Conservation (phyloP, 1,140 invertebrate genomes). For the Halyomorpha halys region DNA sequence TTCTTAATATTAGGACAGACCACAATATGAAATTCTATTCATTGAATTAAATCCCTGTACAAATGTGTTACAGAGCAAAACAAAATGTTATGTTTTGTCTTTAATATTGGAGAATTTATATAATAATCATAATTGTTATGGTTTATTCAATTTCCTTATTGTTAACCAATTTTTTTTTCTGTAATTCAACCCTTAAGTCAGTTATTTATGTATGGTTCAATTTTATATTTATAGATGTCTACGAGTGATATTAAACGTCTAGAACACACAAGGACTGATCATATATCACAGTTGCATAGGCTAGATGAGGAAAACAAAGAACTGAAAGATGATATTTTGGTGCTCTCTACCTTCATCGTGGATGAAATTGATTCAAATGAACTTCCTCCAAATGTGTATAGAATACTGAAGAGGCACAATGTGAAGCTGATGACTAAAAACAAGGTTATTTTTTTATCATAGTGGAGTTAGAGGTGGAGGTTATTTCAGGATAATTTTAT, state of each 20-base stretch:
- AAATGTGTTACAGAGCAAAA: too few species aligned
- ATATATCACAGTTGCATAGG: constrained; percentile 46
- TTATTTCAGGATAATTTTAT: too few species aligned
- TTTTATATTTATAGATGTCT: constrained; percentile 39
- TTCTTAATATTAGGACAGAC: too few species aligned
- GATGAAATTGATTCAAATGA: neutral
- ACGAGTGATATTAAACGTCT: constrained; percentile 50
- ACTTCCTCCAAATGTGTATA: neutral
- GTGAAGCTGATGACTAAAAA: constrained; percentile 6
- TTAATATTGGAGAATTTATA: too few species aligned
- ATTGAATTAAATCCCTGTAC: too few species aligned
- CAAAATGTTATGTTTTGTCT: too few species aligned
- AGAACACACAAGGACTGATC: constrained; percentile 46
- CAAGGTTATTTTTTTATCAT: constrained; percentile 4
- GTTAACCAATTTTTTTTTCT: neutral
- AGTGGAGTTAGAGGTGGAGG: too few species aligned
- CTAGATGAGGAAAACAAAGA: constrained; percentile 51
- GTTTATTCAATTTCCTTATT: too few species aligned
- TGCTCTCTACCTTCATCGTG: neutral
- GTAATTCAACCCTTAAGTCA: neutral
- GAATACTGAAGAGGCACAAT: neutral
- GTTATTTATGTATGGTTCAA: neutral
- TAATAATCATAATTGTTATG: too few species aligned
- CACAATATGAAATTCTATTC: too few species aligned
- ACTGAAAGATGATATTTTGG: neutral